A percentile compares a stretch with the other conserved stretches of the same genome.
Evolutionary conservation across 2,797 vertebrate genomes (phyloP).

Genomic region (Syndactyla subalaris): DNA sequence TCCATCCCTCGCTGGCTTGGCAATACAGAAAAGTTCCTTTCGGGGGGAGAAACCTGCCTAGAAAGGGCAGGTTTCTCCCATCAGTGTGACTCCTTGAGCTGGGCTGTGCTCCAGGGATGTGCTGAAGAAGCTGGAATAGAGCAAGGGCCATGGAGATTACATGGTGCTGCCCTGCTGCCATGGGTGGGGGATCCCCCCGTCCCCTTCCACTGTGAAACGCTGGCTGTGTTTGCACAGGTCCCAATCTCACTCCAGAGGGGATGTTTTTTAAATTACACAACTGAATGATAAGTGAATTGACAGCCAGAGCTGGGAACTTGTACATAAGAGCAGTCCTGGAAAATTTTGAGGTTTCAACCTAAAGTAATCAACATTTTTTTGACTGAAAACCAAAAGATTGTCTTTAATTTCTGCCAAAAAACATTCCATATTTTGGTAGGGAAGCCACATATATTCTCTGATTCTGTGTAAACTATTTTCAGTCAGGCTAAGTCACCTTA

Average conservation of each 20-base stretch:
- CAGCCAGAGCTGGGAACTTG: neutral
- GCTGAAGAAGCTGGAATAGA: neutral
- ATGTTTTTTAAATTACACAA: neutral
- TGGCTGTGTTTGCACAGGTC: neutral
- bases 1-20: rapidly evolving
- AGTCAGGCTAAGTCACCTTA: neutral
- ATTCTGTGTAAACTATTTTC: neutral
- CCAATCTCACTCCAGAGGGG: neutral
- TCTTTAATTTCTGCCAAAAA: neutral
- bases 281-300: neutral
- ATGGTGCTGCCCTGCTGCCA: rapidly evolving
- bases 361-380: neutral
- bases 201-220: neutral
- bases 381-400: neutral
- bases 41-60: neutral
- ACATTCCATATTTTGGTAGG: neutral
- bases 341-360: neutral
- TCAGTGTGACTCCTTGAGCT: rapidly evolving
- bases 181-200: rapidly evolving
- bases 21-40: rapidly evolving
- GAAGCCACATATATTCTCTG: neutral
- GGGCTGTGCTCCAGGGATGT: neutral
- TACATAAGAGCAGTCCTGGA: neutral
- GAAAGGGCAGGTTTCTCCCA: neutral
- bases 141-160: rapidly evolving